Conservation (phyloP, 2,888 invertebrate species). For the Dorcus parallelipipedus region DNA sequence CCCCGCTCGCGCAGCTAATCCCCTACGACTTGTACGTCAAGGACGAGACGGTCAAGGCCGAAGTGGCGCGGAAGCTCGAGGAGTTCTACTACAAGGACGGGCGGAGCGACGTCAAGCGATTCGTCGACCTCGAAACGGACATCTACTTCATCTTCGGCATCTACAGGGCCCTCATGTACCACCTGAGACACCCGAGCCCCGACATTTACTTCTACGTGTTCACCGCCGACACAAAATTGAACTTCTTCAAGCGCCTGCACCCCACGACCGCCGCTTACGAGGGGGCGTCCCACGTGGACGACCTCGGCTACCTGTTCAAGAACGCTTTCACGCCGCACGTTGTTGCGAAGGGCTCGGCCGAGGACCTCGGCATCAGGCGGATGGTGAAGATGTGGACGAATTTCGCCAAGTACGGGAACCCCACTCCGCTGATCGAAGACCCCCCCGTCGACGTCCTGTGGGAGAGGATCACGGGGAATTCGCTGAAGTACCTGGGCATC, state of each 20-base stretch:
- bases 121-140: neutral
- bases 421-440: neutral
- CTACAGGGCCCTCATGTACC: neutral
- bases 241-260: constrained; percentile 8
- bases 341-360: neutral
- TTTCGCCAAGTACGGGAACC: neutral
- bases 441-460: too few relatives aligned
- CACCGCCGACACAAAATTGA: constrained; percentile 10
- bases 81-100: neutral
- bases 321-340: constrained; percentile 12
- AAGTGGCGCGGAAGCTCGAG: constrained; percentile 1
- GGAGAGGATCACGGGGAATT: too few relatives aligned
- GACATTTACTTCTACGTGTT: constrained; percentile 13
- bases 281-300: constrained; percentile 10
- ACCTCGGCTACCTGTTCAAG: constrained; percentile 15
- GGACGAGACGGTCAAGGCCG: constrained; percentile 1
- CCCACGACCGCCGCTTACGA: constrained; percentile 5
- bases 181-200: constrained; percentile 1
- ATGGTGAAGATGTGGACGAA: neutral
- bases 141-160: constrained; percentile 4
- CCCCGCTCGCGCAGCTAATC: neutral
- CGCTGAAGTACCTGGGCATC: too few relatives aligned
- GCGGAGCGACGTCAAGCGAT: neutral
- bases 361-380: neutral
- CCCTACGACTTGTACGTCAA: constrained; percentile 2